Conservation (phyloP, 64 coral and sea anemone species). For the Stichodactyla mertensii region DNA sequence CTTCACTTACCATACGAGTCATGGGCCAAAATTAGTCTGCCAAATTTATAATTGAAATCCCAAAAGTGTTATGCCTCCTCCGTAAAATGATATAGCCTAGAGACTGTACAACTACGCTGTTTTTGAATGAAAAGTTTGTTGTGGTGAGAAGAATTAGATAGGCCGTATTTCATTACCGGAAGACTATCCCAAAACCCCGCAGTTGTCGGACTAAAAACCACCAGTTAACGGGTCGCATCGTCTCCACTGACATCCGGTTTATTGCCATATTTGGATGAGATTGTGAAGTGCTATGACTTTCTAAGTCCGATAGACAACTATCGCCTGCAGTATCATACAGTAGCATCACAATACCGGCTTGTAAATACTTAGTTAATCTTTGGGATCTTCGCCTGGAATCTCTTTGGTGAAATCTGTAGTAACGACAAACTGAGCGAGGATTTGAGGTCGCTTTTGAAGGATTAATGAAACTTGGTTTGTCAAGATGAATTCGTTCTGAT, state of each 20-base stretch:
- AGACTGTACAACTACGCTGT: too few relatives aligned
- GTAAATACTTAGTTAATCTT: background rate
- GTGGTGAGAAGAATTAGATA: background rate
- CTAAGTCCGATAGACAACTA: background rate
- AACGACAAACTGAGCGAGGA: background rate
- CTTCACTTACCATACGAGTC: background rate
- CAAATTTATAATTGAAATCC: too few relatives aligned
- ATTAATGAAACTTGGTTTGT: background rate
- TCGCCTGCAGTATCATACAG: background rate
- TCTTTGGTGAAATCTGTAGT: background rate
- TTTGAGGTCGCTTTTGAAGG: background rate
- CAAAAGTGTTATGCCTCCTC: too few relatives aligned
- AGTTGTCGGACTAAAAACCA: background rate
- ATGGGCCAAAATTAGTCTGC: too few relatives aligned
- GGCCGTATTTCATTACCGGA: background rate
- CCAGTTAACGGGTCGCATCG: background rate
- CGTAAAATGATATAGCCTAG: too few relatives aligned
- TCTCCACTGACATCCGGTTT: background rate
- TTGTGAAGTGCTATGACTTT: background rate
- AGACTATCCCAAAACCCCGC: background rate
- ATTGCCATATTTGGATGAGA: background rate
- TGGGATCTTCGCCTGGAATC: background rate
- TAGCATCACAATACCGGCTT: background rate
- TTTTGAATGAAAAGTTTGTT: background rate
- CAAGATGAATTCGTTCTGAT: background rate